Evolutionary conservation across 2,888 invertebrate species (phyloP).

Genomic region (Lepeophtheirus nordmannii): DNA sequence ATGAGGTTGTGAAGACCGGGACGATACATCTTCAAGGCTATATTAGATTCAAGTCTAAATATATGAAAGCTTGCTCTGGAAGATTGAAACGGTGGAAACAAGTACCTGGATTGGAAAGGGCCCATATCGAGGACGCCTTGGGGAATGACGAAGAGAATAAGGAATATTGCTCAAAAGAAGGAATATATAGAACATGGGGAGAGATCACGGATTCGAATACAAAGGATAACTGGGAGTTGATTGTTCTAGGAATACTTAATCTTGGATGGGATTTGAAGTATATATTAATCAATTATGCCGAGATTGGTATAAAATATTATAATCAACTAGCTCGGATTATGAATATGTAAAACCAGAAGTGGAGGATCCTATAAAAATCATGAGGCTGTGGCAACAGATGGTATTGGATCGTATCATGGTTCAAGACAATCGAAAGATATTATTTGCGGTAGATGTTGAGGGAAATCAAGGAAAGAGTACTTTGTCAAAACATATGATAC

Average conservation of each 20-base stretch:
- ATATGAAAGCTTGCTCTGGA: neutral
- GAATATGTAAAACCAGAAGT: too few species aligned
- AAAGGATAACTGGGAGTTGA: neutral
- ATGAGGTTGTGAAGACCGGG: neutral
- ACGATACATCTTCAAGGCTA: neutral
- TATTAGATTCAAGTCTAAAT: neutral
- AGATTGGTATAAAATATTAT: neutral
- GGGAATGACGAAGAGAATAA: too few species aligned
- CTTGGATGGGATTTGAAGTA: neutral
- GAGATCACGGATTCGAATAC: neutral
- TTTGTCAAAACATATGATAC: neutral
- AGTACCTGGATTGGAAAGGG: neutral
- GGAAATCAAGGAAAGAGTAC: neutral
- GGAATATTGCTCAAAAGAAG: neutral
- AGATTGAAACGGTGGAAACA: neutral
- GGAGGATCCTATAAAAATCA: too few species aligned
- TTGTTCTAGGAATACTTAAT: neutral
- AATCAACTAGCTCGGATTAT: neutral
- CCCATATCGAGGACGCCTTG: neutral
- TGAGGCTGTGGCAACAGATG: neutral
- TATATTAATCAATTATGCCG: neutral
- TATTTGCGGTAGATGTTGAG: neutral
- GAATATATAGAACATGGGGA: neutral
- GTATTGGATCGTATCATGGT: neutral
- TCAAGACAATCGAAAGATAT: neutral